Evolutionary conservation across 2,113 vertebrate genomes (phyloP), one percentile per base, ranked within the genome.

Genomic region (Desmodus rotundus): DNA sequence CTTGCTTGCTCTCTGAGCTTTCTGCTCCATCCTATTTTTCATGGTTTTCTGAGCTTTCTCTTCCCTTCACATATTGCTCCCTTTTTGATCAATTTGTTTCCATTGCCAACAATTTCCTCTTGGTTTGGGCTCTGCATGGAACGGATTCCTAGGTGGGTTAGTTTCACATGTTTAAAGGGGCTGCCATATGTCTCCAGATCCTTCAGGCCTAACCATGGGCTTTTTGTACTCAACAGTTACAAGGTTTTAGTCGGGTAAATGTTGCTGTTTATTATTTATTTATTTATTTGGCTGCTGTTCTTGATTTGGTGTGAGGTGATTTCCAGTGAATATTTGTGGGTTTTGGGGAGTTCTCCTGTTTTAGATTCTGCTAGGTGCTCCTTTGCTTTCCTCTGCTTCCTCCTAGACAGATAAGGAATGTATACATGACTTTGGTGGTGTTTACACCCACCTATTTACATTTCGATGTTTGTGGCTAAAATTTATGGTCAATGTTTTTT

Each of bases 381-480:
- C 5, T 11, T 45, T 45, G 56, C 9, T 87, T 76, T 73, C 17
- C 24, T 80, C n/a, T 20, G 45, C n/a, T 63, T 80, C 38, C 20
- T 83, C 5, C 45, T 28, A 52, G 7, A 67, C 17, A 26, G 31
- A 67, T 15, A n/a, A 47, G 50, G 3, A 77, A 68, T 43, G 16
- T 3, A 1, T 12, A 26, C 1, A 58, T 5, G 17, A 24, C 2
- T 87, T 43, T 26, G 16, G 20, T 81, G 4, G 4, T 9, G 9
- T 70, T 86, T 96, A 4, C 20, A n/a, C 3, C 17, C 17, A 36
- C 0, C 1, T 93, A 19, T 1, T 72, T 86, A 4, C 26, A 28
- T 58, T 52, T 67, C 73, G 12, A 43, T 12, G 77, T 83, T 83
- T 5, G 45, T 63, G 9, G 2, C 3, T 70, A 36, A 67, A 83